Conservation (phyloP, 2,113 vertebrate genomes). For the Hypanus sabinus region DNA sequence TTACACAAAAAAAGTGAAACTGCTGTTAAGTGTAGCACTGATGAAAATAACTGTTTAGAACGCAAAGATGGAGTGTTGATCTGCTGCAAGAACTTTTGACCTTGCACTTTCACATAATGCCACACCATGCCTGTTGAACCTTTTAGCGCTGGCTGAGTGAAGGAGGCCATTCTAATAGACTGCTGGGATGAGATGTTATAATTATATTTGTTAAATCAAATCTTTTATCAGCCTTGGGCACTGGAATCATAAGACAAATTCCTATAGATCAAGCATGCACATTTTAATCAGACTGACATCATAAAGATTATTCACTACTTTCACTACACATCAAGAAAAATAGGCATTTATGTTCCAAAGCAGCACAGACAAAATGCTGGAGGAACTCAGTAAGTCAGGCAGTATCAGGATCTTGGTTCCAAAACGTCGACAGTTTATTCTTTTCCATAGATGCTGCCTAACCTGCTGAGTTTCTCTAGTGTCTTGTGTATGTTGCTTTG, state of each 20-base stretch:
- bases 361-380: no score
- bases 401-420: no score
- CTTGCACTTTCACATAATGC: slow-evolving; percentile 47
- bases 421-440: no score
- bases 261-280: background rate
- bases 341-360: background rate
- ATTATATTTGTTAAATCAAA: slow-evolving; percentile 6
- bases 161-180: background rate
- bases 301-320: background rate
- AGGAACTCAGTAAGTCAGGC: no score
- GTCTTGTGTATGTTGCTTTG: no score
- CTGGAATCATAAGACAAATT: slow-evolving; percentile 26
- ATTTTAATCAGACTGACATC: slow-evolving; percentile 25
- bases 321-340: slow-evolving; percentile 15
- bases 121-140: slow-evolving; percentile 50
- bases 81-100: slow-evolving; percentile 53
- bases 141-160: slow-evolving; percentile 54
- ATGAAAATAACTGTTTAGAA: slow-evolving; percentile 62
- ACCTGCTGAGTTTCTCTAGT: no score
- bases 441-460: no score
- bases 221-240: background rate
- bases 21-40: slow-evolving; percentile 58
- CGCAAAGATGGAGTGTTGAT: slow-evolving; percentile 56
- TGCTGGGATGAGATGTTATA: background rate
- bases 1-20: slow-evolving; percentile 49